Percentiles rank a stretch among this genome's conserved stretches.
Evolutionary conservation across 2,888 invertebrate genomes (phyloP).

Genomic region (Matsumyia berberina): DNA sequence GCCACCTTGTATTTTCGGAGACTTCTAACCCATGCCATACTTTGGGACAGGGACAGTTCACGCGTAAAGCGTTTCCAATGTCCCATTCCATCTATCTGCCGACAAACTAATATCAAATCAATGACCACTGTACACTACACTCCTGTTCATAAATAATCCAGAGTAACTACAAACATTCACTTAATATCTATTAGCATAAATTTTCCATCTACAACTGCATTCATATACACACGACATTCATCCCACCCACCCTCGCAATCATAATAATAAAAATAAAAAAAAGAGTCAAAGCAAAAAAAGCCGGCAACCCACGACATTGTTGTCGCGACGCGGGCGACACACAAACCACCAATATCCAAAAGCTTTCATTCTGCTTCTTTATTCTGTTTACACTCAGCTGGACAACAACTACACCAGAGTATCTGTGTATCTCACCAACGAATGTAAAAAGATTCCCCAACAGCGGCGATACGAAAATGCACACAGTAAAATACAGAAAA

Average conservation of each 20-base stretch:
- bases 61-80: neutral
- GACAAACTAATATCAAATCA: slow-evolving; percentile 68
- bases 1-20: too few species aligned
- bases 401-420: slow-evolving; percentile 55
- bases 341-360: slow-evolving; percentile 1
- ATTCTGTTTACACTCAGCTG: slow-evolving; percentile 56
- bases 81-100: neutral
- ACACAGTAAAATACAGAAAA: slow-evolving; percentile 34
- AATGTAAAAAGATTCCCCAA: slow-evolving; percentile 48
- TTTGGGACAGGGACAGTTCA: too few species aligned
- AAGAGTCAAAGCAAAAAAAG: slow-evolving; percentile 38
- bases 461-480: slow-evolving; percentile 51
- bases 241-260: slow-evolving; percentile 57
- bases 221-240: neutral
- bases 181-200: slow-evolving; percentile 67
- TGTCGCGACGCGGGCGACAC: slow-evolving; percentile 1
- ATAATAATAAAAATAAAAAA: slow-evolving; percentile 15
- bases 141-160: slow-evolving; percentile 63
- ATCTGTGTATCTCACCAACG: slow-evolving; percentile 44
- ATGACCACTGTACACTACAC: slow-evolving; percentile 57
- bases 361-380: slow-evolving; percentile 54
- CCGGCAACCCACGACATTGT: slow-evolving; percentile 57
- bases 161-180: slow-evolving; percentile 48
- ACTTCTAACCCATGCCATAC: too few species aligned
- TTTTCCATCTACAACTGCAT: slow-evolving; percentile 60